Base-by-base conservation (phyloP, 2,113 vertebrate genomes). In the Epinephelus cyanopodus region DNA sequence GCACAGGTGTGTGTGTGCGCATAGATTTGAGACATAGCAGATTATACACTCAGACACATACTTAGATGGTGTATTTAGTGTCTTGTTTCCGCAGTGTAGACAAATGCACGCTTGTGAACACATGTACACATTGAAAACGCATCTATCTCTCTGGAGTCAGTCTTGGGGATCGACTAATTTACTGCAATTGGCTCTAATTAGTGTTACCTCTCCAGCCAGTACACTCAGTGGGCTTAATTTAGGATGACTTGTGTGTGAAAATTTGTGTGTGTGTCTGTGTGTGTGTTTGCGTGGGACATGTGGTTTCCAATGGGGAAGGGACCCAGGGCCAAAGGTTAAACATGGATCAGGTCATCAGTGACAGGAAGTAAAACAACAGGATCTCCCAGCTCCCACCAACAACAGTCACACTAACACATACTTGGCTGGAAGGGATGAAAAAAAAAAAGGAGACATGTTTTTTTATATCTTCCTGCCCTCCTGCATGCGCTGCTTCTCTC, bases 261-360 rank as follows among this genome's bases (percentile, higher is more conserved):
- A 67, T 37, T 9, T 67, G 45, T 68, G 39, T 69, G 23, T 73
- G 21, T 77, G 74, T 67, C 62, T 77, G 29, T 29, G 33, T 37
- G 27, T 61, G 54, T 73, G 42, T 60, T 27, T 83, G 76, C 77
- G 89, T 64, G 50, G 37, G 77, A 84, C 83, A 90, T 87, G 61
- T 50, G 61, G 67, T 58, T 79, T 90, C 66, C 83, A 76, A 70
- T 54, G 75, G 87, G 89, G 78, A 86, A 74, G 87, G 82, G 83
- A 90, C 87, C 83, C n/a, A 27, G 76, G 86, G 89, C 67, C 86
- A 94, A 91, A 93, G 92, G 91, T 93, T 91, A 93, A 93, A 90
- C 78, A 87, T 87, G 93, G 91, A 89, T 88, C 91, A 91, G 93
- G 94, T 94, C 93, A 95, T 94, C 83, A 89, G 87, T 87, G 85